phyloP scores from a whole-genome alignment of 2,888 invertebrate genomes.

The Pristionchus mayeri region DNA sequence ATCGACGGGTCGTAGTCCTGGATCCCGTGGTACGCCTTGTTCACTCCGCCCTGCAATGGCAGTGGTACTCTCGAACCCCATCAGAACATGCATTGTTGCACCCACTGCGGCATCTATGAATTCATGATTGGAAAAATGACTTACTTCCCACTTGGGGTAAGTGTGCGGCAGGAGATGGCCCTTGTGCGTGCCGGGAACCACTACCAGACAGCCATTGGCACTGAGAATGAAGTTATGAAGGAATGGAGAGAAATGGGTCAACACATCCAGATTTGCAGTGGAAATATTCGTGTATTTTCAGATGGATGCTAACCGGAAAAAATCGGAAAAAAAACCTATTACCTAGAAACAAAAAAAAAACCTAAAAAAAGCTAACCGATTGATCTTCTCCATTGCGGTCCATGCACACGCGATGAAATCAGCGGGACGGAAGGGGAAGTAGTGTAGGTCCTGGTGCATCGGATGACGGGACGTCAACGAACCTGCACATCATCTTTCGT shows the following conservation, averaged over 20 bases:
- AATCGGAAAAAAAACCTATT: too few species aligned
- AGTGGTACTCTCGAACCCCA: too few species aligned
- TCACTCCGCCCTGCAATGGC: slow-evolving; percentile 80
- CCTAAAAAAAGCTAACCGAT: too few species aligned
- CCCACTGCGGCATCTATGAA: neutral
- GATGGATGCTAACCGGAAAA: too few species aligned
- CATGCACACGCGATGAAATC: slow-evolving; percentile 87
- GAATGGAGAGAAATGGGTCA: too few species aligned
- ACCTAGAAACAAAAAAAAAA: too few species aligned
- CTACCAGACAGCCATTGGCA: slow-evolving; percentile 88
- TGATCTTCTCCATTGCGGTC: slow-evolving; percentile 89
- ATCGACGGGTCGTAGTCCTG: slow-evolving; percentile 79
- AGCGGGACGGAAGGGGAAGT: slow-evolving; percentile 89
- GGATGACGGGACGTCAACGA: slow-evolving; percentile 78
- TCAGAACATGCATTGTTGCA: neutral
- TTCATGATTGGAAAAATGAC: slow-evolving; percentile 20
- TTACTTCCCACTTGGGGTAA: slow-evolving; percentile 83
- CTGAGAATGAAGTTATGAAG: neutral
- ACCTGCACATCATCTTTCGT: slow-evolving; percentile 61
- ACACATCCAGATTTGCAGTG: too few species aligned
- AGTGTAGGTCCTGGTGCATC: slow-evolving; percentile 85
- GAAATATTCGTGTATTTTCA: too few species aligned
- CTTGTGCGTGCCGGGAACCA: slow-evolving; percentile 86
- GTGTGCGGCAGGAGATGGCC: slow-evolving; percentile 82
- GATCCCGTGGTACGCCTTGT: slow-evolving; percentile 85